A percentile compares a stretch with the other conserved stretches of the same genome.
These are phyloP conservation scores for Aplysia californica DNA, from an alignment of 1,140 invertebrate species.

Conservation along the genomic window DNA sequence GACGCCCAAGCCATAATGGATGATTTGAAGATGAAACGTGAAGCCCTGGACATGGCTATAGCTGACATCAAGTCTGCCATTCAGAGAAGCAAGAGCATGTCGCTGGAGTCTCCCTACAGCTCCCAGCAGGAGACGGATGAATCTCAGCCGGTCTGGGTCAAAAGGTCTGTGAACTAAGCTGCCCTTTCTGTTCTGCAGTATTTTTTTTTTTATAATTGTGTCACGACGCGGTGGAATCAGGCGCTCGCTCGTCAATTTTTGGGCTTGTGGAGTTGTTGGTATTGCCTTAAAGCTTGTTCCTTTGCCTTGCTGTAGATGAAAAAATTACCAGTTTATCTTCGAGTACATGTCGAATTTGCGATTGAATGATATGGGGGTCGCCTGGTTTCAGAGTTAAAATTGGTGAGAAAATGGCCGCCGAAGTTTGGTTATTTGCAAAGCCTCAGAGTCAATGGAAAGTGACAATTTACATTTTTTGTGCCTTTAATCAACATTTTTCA, in stretches of 20 bases:
- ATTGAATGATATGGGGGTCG: too few relatives aligned
- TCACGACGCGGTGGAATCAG: too few relatives aligned
- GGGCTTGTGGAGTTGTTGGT: not conserved
- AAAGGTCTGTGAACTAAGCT: constrained; percentile 51
- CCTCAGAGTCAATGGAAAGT: too few relatives aligned
- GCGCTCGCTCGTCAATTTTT: too few relatives aligned
- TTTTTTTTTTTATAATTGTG: not conserved
- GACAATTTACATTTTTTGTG: too few relatives aligned
- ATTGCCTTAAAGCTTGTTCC: not conserved
- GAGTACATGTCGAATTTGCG: not conserved
- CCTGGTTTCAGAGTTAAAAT: too few relatives aligned
- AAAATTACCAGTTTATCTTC: not conserved
- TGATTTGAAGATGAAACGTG: constrained; percentile 59
- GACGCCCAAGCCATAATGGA: constrained; percentile 62
- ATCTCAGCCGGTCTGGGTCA: constrained; percentile 67
- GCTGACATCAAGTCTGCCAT: constrained; percentile 84
- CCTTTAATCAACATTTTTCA: too few relatives aligned
- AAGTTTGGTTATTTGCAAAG: too few relatives aligned
- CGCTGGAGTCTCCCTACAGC: constrained; percentile 53
- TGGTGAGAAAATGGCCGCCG: too few relatives aligned
- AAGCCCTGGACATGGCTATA: constrained; percentile 79
- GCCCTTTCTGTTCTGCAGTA: not conserved
- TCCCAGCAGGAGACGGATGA: constrained; percentile 35
- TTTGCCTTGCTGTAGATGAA: not conserved
- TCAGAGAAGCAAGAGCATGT: constrained; percentile 76